Percentiles rank a stretch among this genome's conserved stretches.
Conservation (phyloP, 2,888 invertebrate species). For the Leucophora obtusa region DNA sequence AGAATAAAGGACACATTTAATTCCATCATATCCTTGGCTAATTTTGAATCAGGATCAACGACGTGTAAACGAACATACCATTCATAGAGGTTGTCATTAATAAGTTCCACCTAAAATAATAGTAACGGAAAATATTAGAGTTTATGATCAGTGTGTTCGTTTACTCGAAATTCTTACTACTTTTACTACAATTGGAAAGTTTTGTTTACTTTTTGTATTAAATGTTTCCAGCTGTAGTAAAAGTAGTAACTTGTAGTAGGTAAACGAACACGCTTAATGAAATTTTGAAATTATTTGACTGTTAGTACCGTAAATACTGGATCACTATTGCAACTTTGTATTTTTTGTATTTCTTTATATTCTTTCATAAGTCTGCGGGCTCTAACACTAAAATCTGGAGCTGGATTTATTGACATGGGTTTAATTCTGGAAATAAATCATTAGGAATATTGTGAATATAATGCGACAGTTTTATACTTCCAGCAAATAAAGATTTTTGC, state of each 20-base stretch:
- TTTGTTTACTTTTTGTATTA: no score
- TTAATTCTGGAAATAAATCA: conserved; percentile 48
- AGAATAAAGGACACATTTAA: conserved; percentile 86
- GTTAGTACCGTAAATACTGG: conserved; percentile 85
- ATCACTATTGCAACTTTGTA: conserved; percentile 84
- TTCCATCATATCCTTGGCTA: conserved; percentile 89
- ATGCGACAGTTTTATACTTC: not conserved
- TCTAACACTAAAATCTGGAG: conserved; percentile 83
- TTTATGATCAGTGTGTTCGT: no score
- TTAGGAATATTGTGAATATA: not conserved
- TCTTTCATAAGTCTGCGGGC: conserved; percentile 92
- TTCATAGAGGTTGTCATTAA: conserved; percentile 92
- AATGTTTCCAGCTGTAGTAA: no score
- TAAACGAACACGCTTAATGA: no score
- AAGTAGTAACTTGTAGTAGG: no score
- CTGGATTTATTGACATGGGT: conserved; percentile 53
- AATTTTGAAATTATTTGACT: not conserved
- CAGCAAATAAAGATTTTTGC: no score
- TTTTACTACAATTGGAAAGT: no score
- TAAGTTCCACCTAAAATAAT: conserved; percentile 83
- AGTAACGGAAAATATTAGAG: not conserved
- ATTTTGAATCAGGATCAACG: conserved; percentile 90
- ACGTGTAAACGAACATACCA: conserved; percentile 91
- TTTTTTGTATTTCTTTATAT: conserved; percentile 87
- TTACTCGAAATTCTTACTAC: no score